phyloP scores from a whole-genome alignment of 2,113 vertebrate species.

The Thunnus maccoyii region DNA sequence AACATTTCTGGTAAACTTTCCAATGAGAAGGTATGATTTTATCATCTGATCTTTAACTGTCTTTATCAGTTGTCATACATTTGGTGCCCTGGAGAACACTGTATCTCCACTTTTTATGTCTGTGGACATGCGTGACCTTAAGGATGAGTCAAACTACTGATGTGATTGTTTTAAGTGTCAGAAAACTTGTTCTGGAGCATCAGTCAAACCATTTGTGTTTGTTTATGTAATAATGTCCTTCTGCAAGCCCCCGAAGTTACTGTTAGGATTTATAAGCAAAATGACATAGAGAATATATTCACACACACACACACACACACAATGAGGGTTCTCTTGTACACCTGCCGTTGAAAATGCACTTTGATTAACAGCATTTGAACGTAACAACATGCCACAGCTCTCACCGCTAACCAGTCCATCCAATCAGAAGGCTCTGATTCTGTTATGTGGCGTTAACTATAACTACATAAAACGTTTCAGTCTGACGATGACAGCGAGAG shows the following conservation, averaged over 20 bases:
- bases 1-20: neutral
- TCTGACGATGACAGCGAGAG: slow-evolving; percentile 1
- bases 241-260: too few relatives aligned
- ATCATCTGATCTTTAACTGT: neutral
- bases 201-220: neutral
- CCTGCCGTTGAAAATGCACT: slow-evolving; percentile 73
- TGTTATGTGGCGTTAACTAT: slow-evolving; percentile 30
- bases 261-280: too few relatives aligned
- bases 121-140: neutral
- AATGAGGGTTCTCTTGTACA: slow-evolving; percentile 25
- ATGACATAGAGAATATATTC: too few relatives aligned
- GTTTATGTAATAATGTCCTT: too few relatives aligned
- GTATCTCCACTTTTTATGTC: neutral
- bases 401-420: slow-evolving; percentile 47
- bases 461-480: neutral
- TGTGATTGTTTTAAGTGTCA: neutral
- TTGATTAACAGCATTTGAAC: slow-evolving; percentile 58
- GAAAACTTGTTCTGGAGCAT: neutral
- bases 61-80: neutral
- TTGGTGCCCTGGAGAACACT: neutral
- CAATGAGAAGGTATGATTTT: neutral
- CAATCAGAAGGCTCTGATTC: slow-evolving; percentile 31
- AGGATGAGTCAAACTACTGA: neutral
- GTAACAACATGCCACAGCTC: slow-evolving; percentile 4
- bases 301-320: slow-evolving; percentile 6